Conservation (phyloP, 2,113 vertebrate genomes). For the Coptodon rendalli region DNA sequence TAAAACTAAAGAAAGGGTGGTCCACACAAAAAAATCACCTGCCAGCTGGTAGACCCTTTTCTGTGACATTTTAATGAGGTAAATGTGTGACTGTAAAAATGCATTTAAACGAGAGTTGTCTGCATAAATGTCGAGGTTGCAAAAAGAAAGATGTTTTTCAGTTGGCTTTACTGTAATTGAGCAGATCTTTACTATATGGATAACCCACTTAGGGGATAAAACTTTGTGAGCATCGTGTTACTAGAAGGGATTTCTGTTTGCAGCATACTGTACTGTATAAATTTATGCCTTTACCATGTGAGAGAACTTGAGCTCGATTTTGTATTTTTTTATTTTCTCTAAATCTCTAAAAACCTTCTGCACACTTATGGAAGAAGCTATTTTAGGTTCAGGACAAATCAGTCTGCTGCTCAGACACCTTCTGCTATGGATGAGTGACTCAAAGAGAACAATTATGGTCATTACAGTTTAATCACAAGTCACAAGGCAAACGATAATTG, state of each 20-base stretch:
- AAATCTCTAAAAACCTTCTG: neutral
- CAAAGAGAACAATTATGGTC: slow-evolving; percentile 10
- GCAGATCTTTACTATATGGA: neutral
- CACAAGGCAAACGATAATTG: neutral
- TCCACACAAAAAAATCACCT: neutral
- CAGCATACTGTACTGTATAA: neutral
- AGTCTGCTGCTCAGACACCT: slow-evolving; percentile 3
- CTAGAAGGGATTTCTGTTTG: neutral
- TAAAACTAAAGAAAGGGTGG: neutral
- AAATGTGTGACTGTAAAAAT: neutral
- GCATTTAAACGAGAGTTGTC: neutral
- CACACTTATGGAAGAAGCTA: neutral
- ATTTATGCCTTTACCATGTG: neutral
- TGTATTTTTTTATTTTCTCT: neutral
- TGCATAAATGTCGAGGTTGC: neutral
- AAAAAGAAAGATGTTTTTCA: neutral
- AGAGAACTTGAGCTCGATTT: neutral
- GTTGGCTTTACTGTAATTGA: neutral
- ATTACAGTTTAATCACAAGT: slow-evolving; percentile 12
- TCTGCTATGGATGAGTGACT: neutral
- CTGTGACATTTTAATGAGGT: neutral
- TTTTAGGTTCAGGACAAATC: slow-evolving; percentile 12
- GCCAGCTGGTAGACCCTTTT: neutral
- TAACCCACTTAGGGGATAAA: neutral
- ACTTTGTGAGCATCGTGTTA: neutral